Base-by-base conservation (phyloP, 2,113 vertebrate species). In the Ochotona princeps region DNA sequence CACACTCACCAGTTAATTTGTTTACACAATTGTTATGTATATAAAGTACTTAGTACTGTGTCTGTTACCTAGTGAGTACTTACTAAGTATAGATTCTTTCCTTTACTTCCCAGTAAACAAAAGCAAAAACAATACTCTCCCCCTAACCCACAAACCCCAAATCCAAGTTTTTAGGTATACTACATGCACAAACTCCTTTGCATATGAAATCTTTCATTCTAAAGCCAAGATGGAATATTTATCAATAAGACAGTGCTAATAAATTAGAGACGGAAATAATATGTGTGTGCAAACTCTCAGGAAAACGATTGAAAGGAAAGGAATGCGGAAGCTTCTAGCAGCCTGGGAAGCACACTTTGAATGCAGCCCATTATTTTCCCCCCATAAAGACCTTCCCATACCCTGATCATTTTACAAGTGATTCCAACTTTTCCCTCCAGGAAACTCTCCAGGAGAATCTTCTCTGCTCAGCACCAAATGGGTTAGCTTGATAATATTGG, bases 71-170 rank as follows among this genome's bases (percentile, higher is more conserved):
- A 80, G 26, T 51, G 54, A 4, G 10, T 72, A 51, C 67, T 78
- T 92, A 26, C 10, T 54, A 82, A 69, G 49, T 25, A 79, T 49
- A 73, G 51, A 35, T 83, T 88, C 8, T 83, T 90, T 91, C 70
- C 84, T 91, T 95, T 74, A 60, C 73, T 7, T 79, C 30, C 60
- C 63, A 90, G 60, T 90, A 83, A 91, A 67, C 26, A 90, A 54
- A 57, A 94, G 8, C 1, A 57, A 70, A 93, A 84, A 32, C 30
- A 69, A 10, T 30, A 66, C 12, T 28, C 75, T 7, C 35, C 4
- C 2, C 1, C 35, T 17, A 11, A 7, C 9, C 14, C 3, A 8
- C 7, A 28, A 44, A 54, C 17, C 60, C 32, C 23, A 83, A 38
- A 47, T 3, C 14, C 32, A 75, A 4, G 60, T 57, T 83, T 75